Evolutionary conservation across 1,140 invertebrate species (phyloP).

Genomic region (Palaemon carinicauda): DNA sequence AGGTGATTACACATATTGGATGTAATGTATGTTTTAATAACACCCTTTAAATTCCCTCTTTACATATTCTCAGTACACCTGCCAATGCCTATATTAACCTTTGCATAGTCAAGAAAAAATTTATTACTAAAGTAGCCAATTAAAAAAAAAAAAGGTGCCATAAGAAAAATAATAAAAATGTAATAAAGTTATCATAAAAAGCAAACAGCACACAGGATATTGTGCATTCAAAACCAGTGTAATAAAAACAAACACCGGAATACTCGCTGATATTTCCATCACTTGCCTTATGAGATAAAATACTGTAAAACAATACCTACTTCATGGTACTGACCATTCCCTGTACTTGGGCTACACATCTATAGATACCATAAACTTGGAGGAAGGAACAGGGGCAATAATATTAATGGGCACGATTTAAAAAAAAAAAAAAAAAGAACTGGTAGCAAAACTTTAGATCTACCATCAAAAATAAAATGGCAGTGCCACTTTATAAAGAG

Average conservation of each 20-base stretch:
- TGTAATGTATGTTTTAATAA: no score
- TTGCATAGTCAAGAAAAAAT: no score
- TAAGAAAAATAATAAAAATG: no score
- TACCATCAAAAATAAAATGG: neutral
- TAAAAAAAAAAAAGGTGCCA: no score
- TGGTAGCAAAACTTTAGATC: neutral
- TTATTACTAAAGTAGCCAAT: no score
- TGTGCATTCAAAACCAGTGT: slow-evolving; percentile 19
- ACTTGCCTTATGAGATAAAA: slow-evolving; percentile 38
- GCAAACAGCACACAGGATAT: slow-evolving; percentile 25
- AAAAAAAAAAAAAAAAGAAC: neutral
- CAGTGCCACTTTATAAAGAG: neutral
- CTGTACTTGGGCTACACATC: slow-evolving; percentile 37
- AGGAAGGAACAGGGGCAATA: neutral
- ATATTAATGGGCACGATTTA: neutral
- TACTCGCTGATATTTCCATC: slow-evolving; percentile 16
- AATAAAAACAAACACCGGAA: neutral
- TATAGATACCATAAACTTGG: slow-evolving; percentile 17
- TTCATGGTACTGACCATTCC: slow-evolving; percentile 24
- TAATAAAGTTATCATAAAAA: neutral
- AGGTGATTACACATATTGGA: no score
- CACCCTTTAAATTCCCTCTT: no score
- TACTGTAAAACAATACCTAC: slow-evolving; percentile 17
- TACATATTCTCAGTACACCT: no score
- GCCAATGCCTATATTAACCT: no score